Conservation (phyloP, 2,113 vertebrate genomes). For the Zootoca vivipara region DNA sequence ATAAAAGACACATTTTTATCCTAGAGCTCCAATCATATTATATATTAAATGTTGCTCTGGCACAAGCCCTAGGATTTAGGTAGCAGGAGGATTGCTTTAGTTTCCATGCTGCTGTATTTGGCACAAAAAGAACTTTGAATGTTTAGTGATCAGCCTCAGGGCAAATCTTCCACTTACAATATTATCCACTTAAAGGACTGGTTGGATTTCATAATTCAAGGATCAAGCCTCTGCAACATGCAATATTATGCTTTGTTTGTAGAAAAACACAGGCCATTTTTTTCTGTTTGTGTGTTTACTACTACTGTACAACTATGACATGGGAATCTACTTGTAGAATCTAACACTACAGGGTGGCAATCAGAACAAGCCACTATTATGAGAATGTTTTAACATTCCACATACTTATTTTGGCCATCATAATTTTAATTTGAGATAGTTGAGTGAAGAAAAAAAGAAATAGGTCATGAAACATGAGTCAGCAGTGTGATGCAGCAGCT, state of each 20-base stretch:
- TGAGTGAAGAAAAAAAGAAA: background rate
- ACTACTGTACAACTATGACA: background rate
- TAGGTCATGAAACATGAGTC: too few relatives aligned
- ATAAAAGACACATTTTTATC: background rate
- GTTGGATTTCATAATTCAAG: background rate
- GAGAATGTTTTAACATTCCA: background rate
- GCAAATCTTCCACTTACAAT: constrained; percentile 1
- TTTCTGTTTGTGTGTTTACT: background rate
- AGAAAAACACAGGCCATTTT: background rate
- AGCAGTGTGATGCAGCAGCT: too few relatives aligned
- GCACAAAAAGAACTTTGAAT: background rate
- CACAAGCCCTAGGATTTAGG: background rate
- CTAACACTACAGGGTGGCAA: background rate
- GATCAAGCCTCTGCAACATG: background rate
- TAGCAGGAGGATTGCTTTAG: background rate
- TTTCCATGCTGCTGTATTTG: background rate
- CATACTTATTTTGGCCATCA: background rate
- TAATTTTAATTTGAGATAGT: background rate
- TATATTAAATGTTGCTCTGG: background rate
- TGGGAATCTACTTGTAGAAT: background rate
- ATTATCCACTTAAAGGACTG: constrained; percentile 7
- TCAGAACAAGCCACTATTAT: background rate
- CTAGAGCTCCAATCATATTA: background rate
- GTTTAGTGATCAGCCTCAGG: constrained; percentile 13
- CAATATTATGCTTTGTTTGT: background rate